A percentile compares a stretch with the other conserved stretches of the same genome.
These are phyloP conservation scores for Delichon dasypus DNA, from an alignment of 2,797 vertebrate genomes.

Conservation along the genomic window DNA sequence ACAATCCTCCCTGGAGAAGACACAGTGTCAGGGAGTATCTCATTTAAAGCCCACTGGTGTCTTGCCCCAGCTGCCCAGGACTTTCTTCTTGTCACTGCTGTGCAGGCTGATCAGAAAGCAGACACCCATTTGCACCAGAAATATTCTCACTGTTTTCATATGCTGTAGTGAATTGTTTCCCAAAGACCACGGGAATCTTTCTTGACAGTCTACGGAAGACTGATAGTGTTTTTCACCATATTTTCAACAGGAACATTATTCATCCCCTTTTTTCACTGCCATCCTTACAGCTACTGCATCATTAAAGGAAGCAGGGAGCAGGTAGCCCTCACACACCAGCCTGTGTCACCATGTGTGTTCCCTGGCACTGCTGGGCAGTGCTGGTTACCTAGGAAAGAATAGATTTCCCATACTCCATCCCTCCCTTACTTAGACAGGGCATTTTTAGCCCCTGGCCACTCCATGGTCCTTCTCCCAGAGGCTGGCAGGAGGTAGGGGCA, in stretches of 20 bases:
- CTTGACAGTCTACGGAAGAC: not conserved
- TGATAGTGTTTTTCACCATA: not conserved
- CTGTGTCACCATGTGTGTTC: not conserved
- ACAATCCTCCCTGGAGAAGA: not conserved
- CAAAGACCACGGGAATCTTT: not conserved
- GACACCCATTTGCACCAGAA: not conserved
- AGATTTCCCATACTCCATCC: not conserved
- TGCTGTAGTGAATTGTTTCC: not conserved
- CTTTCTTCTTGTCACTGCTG: not conserved
- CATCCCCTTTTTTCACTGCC: not conserved
- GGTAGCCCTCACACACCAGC: not conserved
- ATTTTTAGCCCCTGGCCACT: not conserved
- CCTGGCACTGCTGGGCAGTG: not conserved
- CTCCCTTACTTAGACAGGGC: not conserved
- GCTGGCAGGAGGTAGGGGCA: not conserved
- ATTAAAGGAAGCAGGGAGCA: not conserved
- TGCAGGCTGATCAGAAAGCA: not conserved
- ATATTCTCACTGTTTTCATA: not conserved
- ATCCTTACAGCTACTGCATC: not conserved
- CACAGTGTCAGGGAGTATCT: not conserved
- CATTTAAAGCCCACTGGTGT: not conserved
- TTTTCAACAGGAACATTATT: slow-evolving; percentile 9
- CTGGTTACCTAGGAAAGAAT: not conserved
- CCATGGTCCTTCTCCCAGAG: not conserved
- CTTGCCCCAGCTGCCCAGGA: not conserved